phyloP scores from a whole-genome alignment of 2,888 invertebrate genomes.

The Dinocampus coccinellae region DNA sequence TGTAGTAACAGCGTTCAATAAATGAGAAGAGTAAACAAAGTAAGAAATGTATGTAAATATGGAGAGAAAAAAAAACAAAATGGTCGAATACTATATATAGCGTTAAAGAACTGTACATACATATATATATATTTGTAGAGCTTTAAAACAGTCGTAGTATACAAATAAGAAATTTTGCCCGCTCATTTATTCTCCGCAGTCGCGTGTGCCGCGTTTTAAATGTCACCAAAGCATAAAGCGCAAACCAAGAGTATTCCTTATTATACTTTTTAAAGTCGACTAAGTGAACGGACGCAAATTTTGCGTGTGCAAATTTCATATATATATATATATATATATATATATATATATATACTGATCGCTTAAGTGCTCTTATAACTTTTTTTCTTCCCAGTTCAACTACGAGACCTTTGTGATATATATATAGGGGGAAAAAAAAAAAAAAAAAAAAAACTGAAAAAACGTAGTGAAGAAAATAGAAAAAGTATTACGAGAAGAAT shows the following conservation, averaged over 20 bases:
- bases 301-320: background rate
- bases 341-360: constrained; percentile 36
- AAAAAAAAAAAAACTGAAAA: constrained; percentile 18
- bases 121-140: background rate
- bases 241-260: background rate
- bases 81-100: background rate
- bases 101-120: background rate
- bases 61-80: background rate
- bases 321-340: background rate
- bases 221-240: background rate
- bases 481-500: constrained; percentile 22
- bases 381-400: constrained; percentile 24
- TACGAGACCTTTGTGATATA: constrained; percentile 13
- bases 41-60: background rate
- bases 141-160: constrained; percentile 14
- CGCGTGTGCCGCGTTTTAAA: background rate
- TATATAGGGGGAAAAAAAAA: constrained; percentile 18
- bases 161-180: constrained; percentile 27
- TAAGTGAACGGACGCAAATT: background rate
- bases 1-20: background rate
- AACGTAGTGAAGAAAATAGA: constrained; percentile 3
- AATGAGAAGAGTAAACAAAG: background rate
- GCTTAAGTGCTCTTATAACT: constrained; percentile 36
- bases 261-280: constrained; percentile 1
- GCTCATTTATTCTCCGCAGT: background rate